Percentiles rank a stretch among this genome's conserved stretches.
Conservation (phyloP, 2,888 invertebrate genomes). For the Drosophila mimica region DNA sequence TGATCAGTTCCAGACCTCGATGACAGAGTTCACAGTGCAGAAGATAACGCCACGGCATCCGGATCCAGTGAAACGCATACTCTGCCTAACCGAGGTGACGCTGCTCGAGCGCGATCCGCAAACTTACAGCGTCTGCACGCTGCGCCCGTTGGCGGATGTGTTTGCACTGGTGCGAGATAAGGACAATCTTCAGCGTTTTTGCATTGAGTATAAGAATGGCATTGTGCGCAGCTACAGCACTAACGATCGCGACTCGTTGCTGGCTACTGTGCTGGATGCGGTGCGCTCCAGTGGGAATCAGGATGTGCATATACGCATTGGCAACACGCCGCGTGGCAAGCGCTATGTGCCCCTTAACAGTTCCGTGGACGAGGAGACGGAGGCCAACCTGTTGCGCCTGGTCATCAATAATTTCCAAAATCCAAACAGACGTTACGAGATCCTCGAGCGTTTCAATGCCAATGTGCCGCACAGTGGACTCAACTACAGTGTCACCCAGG, state of each 20-base stretch:
- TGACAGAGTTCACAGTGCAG: constrained; percentile 98
- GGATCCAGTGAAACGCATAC: constrained; percentile 93
- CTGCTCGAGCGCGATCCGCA: constrained; percentile 98
- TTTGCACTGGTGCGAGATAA: constrained; percentile 96
- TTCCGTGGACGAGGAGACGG: constrained; percentile 98
- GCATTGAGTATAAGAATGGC: constrained; percentile 97
- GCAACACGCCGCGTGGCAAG: constrained; percentile 92
- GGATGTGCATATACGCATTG: constrained; percentile 97
- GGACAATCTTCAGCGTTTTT: constrained; percentile 96
- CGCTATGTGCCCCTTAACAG: constrained; percentile 95
- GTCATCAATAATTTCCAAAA: constrained; percentile 87
- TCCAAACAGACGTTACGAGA: constrained; percentile 89
- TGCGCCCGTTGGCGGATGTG: constrained; percentile 92
- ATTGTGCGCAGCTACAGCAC: constrained; percentile 94
- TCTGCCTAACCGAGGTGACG: constrained; percentile 98
- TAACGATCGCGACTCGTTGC: constrained; percentile 96
- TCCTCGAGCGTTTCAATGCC: constrained; percentile 97
- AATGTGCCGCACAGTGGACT: constrained; percentile 99
- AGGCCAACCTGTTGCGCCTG: constrained; percentile 90
- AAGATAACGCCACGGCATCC: constrained; percentile 94
- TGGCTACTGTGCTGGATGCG: constrained; percentile 98
- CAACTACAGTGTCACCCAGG: constrained; percentile 97
- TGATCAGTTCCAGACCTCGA: constrained; percentile 97
- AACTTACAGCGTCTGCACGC: constrained; percentile 96
- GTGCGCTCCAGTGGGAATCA: constrained; percentile 98